Evolutionary conservation across 2,888 invertebrate genomes (phyloP).

Genomic region (Aquatica leii): DNA sequence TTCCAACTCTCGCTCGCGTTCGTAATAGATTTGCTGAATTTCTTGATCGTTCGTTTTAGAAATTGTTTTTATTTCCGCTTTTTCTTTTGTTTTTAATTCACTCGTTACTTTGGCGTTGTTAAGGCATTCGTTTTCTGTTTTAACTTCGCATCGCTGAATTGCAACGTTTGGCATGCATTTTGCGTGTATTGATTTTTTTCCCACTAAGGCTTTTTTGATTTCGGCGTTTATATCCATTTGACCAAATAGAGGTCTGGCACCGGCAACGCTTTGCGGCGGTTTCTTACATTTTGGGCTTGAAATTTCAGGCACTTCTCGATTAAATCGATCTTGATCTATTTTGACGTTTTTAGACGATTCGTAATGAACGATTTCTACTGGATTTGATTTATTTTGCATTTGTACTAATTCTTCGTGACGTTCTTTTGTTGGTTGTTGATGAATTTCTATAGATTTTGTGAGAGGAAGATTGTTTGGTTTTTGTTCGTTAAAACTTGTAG

Average conservation of each 20-base stretch:
- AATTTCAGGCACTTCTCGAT: constrained; percentile 6
- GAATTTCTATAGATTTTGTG: too few species aligned
- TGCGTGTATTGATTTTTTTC: constrained; percentile 51
- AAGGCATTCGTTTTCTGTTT: constrained; percentile 40
- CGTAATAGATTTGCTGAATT: constrained; percentile 56
- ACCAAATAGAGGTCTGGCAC: constrained; percentile 58
- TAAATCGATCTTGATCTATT: not conserved
- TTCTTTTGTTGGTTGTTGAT: too few species aligned
- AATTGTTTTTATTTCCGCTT: constrained; percentile 51
- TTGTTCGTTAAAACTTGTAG: not conserved
- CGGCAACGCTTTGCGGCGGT: constrained; percentile 57
- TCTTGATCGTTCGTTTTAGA: constrained; percentile 53
- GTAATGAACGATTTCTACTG: not conserved
- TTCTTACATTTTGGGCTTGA: constrained; percentile 52
- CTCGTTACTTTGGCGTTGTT: constrained; percentile 46
- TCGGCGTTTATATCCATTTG: constrained; percentile 58
- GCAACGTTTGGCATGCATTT: constrained; percentile 45
- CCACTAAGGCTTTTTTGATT: constrained; percentile 56
- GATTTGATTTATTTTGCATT: not conserved
- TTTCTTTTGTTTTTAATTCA: constrained; percentile 49
- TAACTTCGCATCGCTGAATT: constrained; percentile 45
- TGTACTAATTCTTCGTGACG: too few species aligned
- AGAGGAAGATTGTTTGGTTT: not conserved
- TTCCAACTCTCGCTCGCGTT: constrained; percentile 54
- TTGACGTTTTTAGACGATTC: constrained; percentile 1